Base-by-base conservation (phyloP, 2,113 vertebrate species). In the Columba janthina region DNA sequence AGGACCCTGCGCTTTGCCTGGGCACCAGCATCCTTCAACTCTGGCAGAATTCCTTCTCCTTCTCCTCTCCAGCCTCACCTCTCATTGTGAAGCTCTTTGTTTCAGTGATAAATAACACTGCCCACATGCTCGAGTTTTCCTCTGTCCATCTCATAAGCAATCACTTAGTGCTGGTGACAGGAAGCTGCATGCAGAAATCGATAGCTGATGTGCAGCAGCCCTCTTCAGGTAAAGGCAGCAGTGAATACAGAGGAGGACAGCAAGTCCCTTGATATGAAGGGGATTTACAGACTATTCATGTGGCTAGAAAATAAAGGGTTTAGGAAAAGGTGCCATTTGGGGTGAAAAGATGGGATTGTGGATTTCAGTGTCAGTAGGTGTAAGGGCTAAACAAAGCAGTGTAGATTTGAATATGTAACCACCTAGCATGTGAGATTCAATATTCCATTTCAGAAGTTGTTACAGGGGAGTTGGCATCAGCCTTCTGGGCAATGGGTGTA, bases 121-220 rank as follows among this genome's bases (percentile, higher is more conserved):
- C 86, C 88, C 72, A 19, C 46, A 29, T n/a, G 69, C 61, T 70
- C 0, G 1, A 60, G 76, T 78, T 75, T 83, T 34, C 22, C 51
- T 26, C 82, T 91, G 75, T 78, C 88, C 16, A 1, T 90, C 80
- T 90, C 21, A 88, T 74, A 61, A 79, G 78, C 57, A 74, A 7
- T 89, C 81, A 38, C 81, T 90, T 92, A 84, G 54, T 90, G 84
- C 88, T 34, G 88, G 48, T 89, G 94, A 60, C 77, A 83, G 80
- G 54, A 79, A 86, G 3, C 70, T 64, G 78, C 89, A 90, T 28
- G 5, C 31, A 83, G 88, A 64, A 40, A 87, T 79, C 28, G 1
- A 50, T 91, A 78, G 83, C 66, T 90, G 92, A 48, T 0, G 3
- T 18, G 32, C 0, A 4, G 64, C 90, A 51, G 85, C 82, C 56